phyloP scores from a whole-genome alignment of 2,888 invertebrate species.

The Drosophila conformis region DNA sequence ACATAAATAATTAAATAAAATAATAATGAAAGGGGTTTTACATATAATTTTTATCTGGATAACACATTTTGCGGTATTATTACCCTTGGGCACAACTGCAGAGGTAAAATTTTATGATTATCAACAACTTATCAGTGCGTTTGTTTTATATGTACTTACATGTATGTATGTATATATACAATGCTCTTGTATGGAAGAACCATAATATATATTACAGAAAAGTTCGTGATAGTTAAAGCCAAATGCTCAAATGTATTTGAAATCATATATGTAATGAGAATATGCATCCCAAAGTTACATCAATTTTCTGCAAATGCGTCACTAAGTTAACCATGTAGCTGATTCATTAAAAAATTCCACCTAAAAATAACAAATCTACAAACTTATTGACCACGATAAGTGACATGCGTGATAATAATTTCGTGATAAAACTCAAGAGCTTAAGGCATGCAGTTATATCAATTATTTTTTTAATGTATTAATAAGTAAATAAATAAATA shows the following conservation, averaged over 20 bases:
- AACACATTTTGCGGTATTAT: conserved; percentile 13
- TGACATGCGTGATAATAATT: neutral
- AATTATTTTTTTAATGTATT: neutral
- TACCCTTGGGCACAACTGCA: conserved; percentile 7
- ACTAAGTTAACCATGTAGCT: neutral
- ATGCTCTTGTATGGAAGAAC: neutral
- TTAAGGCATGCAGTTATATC: no score
- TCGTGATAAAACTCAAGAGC: neutral
- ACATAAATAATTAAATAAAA: neutral
- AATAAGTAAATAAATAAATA: neutral
- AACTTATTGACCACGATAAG: neutral
- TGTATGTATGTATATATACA: neutral
- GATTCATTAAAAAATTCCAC: neutral
- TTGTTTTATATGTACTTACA: neutral
- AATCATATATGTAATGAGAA: neutral
- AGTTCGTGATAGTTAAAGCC: neutral
- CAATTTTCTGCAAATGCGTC: neutral
- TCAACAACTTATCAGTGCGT: conserved; percentile 1
- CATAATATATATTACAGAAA: neutral
- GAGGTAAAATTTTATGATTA: conserved; percentile 19
- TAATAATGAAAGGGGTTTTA: conserved; percentile 30
- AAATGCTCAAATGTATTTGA: neutral
- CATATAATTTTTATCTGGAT: conserved; percentile 5
- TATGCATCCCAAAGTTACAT: neutral
- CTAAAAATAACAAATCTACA: neutral